These are phyloP conservation scores for Pygocentrus nattereri DNA, from an alignment of 2,797 vertebrate species.

Conservation along the genomic window DNA sequence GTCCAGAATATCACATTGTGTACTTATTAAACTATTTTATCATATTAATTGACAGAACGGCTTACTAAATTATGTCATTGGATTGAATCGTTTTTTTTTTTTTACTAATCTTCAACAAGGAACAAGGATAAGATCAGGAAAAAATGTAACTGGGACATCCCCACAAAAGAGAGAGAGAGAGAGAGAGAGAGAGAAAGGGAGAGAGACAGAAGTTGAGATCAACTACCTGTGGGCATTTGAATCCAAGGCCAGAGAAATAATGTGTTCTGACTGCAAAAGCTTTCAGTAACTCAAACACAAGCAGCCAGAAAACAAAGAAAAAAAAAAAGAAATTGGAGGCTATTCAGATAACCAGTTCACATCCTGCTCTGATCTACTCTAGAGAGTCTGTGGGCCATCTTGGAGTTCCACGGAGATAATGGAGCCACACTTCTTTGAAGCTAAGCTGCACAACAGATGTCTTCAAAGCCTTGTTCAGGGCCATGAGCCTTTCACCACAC, in stretches of 20 bases:
- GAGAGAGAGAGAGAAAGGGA: conserved; percentile 3
- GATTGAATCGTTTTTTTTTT: too few relatives aligned
- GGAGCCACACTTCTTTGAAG: conserved; percentile 32
- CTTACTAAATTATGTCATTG: too few relatives aligned
- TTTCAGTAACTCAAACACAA: conserved; percentile 51
- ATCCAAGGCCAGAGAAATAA: conserved; percentile 68
- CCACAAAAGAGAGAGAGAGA: background rate
- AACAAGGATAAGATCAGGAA: too few relatives aligned
- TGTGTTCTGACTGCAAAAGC: conserved; percentile 71
- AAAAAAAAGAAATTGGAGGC: conserved; percentile 21
- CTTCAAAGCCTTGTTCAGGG: conserved; percentile 28
- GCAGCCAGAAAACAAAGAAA: background rate
- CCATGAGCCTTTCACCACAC: conserved; percentile 9
- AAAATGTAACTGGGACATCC: too few relatives aligned
- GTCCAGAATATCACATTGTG: too few relatives aligned
- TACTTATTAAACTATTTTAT: too few relatives aligned
- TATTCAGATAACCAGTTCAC: conserved; percentile 22
- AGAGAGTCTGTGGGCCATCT: conserved; percentile 18
- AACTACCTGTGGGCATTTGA: conserved; percentile 16
- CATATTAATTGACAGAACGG: too few relatives aligned
- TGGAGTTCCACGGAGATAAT: conserved; percentile 23
- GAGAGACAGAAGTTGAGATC: conserved; percentile 2
- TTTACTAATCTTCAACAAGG: too few relatives aligned
- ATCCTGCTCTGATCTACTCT: conserved; percentile 37
- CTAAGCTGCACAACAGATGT: conserved; percentile 60